These are phyloP conservation scores for Amblyopsis hoosieri DNA, from an alignment of 2,797 vertebrate species.

Conservation along the genomic window DNA sequence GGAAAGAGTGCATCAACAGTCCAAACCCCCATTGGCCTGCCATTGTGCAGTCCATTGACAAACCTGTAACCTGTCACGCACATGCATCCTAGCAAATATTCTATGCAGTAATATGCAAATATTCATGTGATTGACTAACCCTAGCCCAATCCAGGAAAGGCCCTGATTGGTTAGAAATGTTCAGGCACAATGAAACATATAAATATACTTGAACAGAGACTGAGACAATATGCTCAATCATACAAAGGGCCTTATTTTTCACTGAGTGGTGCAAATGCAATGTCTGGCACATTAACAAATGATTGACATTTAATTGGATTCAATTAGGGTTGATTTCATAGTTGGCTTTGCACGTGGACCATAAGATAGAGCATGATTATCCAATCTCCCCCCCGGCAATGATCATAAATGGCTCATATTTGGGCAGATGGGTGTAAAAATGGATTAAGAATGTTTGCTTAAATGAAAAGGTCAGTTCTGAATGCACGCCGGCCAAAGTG, in stretches of 20 bases:
- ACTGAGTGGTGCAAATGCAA: constrained; percentile 28
- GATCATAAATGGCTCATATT: constrained; percentile 5
- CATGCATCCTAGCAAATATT: no score
- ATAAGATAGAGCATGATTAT: constrained; percentile 44
- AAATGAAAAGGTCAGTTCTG: constrained; percentile 1
- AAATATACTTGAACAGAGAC: no score
- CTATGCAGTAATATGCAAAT: no score
- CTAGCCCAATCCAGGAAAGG: no score
- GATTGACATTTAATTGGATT: constrained; percentile 49
- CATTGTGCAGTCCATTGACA: no score
- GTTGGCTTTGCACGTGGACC: constrained; percentile 42
- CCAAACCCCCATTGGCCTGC: no score
- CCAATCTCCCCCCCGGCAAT: constrained; percentile 37
- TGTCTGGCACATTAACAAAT: constrained; percentile 31
- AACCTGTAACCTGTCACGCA: no score
- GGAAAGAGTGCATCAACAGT: no score
- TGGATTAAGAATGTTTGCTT: background rate
- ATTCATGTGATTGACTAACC: no score
- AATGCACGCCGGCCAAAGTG: no score
- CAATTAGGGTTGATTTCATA: constrained; percentile 56
- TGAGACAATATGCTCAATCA: constrained; percentile 1
- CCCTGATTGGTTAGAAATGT: no score
- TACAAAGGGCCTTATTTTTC: constrained; percentile 11
- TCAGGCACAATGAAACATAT: no score
- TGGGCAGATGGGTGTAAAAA: background rate